Percentiles rank a stretch among this genome's conserved stretches.
phyloP scores from a whole-genome alignment of 2,113 vertebrate genomes.

The Dasyprocta punctata region DNA sequence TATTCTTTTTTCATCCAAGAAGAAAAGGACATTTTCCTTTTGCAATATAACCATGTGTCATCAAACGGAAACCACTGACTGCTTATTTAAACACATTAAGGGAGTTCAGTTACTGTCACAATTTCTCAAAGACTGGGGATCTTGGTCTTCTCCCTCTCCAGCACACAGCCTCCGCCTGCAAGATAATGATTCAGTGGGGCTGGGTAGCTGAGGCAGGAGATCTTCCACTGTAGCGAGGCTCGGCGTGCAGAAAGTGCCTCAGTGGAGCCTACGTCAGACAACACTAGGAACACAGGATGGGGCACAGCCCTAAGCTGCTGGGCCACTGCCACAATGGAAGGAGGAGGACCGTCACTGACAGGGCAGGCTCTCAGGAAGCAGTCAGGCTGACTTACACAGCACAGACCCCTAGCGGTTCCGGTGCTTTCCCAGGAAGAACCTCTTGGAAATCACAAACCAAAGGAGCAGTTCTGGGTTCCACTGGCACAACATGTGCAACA shows the following conservation, averaged over 20 bases:
- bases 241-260: not conserved
- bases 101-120: not conserved
- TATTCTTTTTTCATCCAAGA: not conserved
- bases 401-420: not conserved
- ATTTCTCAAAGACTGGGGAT: not conserved
- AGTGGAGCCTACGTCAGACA: too few species aligned
- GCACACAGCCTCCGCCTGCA: not conserved
- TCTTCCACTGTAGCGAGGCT: not conserved
- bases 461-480: not conserved
- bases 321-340: not conserved
- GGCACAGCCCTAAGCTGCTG: not conserved
- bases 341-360: not conserved
- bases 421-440: not conserved
- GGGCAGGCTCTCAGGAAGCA: fast-evolving
- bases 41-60: not conserved
- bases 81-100: not conserved
- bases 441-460: not conserved
- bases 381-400: not conserved
- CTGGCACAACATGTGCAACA: fast-evolving
- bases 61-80: not conserved
- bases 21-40: not conserved
- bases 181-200: not conserved
- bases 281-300: not conserved
- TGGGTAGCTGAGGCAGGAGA: not conserved
- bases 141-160: not conserved